Percentiles rank a stretch among this genome's conserved stretches.
phyloP scores from a whole-genome alignment of 2,888 invertebrate genomes.

The Leptopilina myrica region DNA sequence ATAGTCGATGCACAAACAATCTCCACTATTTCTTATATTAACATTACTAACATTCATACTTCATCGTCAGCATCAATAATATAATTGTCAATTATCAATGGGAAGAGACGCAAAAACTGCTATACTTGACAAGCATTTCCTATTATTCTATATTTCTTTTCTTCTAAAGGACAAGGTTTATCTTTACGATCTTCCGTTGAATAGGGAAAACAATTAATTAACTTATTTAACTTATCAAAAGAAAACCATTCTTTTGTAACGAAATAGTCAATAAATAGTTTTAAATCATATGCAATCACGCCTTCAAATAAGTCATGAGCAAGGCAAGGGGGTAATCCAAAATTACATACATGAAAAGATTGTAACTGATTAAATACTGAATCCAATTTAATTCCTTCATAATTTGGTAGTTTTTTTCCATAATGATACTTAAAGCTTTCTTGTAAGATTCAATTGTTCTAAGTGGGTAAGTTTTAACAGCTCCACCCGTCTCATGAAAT shows the following conservation, averaged over 20 bases:
- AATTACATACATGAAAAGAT: slow-evolving; percentile 50
- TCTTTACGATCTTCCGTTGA: slow-evolving; percentile 51
- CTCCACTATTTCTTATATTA: slow-evolving; percentile 57
- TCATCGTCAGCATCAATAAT: slow-evolving; percentile 49
- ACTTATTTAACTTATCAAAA: slow-evolving; percentile 44
- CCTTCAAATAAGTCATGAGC: slow-evolving; percentile 51
- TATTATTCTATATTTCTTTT: slow-evolving; percentile 41
- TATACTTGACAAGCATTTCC: slow-evolving; percentile 54
- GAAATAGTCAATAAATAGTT: slow-evolving; percentile 44
- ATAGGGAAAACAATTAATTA: slow-evolving; percentile 46
- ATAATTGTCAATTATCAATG: slow-evolving; percentile 50
- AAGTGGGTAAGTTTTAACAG: too few species aligned
- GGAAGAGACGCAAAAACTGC: slow-evolving; percentile 51
- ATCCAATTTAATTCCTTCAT: slow-evolving; percentile 51
- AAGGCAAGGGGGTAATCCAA: slow-evolving; percentile 45
- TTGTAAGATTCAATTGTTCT: too few species aligned
- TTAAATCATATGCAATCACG: slow-evolving; percentile 46
- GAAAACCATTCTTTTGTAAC: slow-evolving; percentile 51
- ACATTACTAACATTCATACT: slow-evolving; percentile 50
- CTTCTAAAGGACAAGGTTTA: slow-evolving; percentile 47
- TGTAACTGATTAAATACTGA: slow-evolving; percentile 51
- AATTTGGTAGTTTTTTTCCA: slow-evolving; percentile 27
- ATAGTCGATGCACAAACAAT: slow-evolving; percentile 56
- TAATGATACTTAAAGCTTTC: slow-evolving; percentile 20
- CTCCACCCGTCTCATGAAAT: too few species aligned